phyloP scores from a whole-genome alignment of 2,888 invertebrate genomes.

The Ophion costatus region DNA sequence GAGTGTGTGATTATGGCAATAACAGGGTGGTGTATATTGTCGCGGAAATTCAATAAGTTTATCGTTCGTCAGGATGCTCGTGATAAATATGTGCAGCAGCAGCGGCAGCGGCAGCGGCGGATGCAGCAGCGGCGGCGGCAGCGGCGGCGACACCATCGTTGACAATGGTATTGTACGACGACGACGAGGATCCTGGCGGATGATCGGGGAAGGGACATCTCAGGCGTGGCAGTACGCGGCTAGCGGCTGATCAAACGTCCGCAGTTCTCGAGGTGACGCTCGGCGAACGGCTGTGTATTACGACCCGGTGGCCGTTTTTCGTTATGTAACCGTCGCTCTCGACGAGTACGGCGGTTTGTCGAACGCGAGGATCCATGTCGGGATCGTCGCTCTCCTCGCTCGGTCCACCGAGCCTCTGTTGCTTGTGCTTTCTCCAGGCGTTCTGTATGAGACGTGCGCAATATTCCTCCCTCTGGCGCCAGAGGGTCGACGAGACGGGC shows the following conservation, averaged over 20 bases:
- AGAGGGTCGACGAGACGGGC: constrained; percentile 96
- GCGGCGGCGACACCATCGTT: constrained; percentile 35
- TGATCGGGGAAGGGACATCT: constrained; percentile 69
- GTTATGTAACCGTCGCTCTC: constrained; percentile 93
- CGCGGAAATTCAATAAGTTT: background rate
- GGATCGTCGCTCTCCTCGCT: constrained; percentile 85
- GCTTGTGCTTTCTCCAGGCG: constrained; percentile 95
- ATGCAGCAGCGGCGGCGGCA: constrained; percentile 59
- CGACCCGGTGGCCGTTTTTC: constrained; percentile 95
- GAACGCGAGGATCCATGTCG: constrained; percentile 81
- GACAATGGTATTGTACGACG: constrained; percentile 35
- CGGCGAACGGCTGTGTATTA: constrained; percentile 94
- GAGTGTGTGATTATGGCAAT: constrained; percentile 8
- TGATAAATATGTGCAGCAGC: constrained; percentile 63
- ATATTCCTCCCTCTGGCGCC: constrained; percentile 98
- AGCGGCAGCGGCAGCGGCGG: constrained; percentile 60
- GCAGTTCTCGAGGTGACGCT: constrained; percentile 92
- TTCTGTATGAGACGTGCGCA: constrained; percentile 98
- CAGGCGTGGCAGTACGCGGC: constrained; percentile 73
- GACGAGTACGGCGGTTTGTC: constrained; percentile 93
- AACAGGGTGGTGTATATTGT: background rate
- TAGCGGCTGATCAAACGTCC: constrained; percentile 91
- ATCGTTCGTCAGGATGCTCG: constrained; percentile 58
- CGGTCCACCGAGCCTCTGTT: constrained; percentile 87
- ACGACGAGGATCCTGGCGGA: constrained; percentile 58